These are phyloP conservation scores for Masticophis lateralis DNA, from an alignment of 2,797 vertebrate genomes.

Conservation along the genomic window DNA sequence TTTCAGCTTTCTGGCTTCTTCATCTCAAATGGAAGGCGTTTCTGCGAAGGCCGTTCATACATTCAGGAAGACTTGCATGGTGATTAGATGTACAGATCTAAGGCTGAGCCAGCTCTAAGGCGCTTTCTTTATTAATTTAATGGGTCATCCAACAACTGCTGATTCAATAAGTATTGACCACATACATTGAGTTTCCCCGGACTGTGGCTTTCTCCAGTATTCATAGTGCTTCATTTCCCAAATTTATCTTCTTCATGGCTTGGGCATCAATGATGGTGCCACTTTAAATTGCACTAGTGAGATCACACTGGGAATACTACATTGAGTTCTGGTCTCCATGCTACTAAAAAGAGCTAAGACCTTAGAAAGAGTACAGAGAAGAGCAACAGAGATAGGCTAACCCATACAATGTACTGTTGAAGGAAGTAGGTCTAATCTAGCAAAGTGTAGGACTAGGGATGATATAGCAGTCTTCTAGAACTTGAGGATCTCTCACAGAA, in stretches of 20 bases:
- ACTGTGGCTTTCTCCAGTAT: not conserved
- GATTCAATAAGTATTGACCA: not conserved
- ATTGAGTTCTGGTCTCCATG: not conserved
- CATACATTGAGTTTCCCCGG: not conserved
- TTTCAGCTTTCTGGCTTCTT: not conserved
- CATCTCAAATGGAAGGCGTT: not conserved
- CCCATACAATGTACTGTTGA: not conserved
- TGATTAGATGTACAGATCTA: not conserved
- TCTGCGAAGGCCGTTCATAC: too few species aligned
- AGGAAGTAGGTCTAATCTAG: not conserved
- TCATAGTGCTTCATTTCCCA: not conserved
- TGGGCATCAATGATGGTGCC: not conserved
- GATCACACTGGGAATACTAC: not conserved
- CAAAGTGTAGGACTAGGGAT: not conserved
- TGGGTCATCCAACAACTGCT: not conserved
- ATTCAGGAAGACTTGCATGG: not conserved
- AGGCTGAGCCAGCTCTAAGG: not conserved
- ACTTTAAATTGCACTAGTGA: not conserved
- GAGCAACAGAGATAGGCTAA: not conserved
- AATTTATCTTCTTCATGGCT: not conserved
- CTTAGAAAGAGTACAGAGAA: not conserved
- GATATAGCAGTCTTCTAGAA: not conserved
- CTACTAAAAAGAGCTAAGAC: not conserved
- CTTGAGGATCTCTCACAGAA: not conserved
- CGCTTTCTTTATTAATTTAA: not conserved